Percentiles rank a stretch among this genome's conserved stretches.
Evolutionary conservation across 2,113 vertebrate genomes (phyloP).

Genomic region (Corvus moneduloides): DNA sequence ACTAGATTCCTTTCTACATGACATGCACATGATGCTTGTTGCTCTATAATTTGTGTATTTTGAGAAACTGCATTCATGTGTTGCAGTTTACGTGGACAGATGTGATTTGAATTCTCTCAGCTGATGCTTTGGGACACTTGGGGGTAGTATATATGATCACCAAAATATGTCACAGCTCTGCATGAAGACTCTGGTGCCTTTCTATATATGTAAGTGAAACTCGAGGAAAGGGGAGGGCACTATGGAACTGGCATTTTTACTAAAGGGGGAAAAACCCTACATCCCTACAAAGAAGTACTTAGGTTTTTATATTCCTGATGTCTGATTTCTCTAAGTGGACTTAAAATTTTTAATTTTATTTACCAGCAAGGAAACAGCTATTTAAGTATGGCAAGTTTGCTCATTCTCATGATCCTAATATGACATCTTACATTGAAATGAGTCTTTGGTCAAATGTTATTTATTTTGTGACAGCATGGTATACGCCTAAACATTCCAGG

Average conservation of each 20-base stretch:
- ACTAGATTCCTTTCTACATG: not conserved
- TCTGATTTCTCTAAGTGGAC: not conserved
- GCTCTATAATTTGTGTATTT: not conserved
- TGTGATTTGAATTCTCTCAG: not conserved
- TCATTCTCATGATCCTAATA: not conserved
- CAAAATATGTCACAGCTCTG: not conserved
- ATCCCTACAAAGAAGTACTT: not conserved
- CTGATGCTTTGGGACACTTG: not conserved
- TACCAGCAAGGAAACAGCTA: not conserved
- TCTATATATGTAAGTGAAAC: not conserved
- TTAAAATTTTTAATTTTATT: not conserved
- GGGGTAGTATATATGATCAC: not conserved
- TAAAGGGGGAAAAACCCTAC: not conserved
- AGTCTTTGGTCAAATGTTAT: not conserved
- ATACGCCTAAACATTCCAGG: not conserved
- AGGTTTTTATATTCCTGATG: not conserved
- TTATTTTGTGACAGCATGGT: not conserved
- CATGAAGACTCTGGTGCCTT: not conserved
- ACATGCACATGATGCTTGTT: not conserved
- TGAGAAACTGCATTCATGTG: not conserved
- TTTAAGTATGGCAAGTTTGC: not conserved
- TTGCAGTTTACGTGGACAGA: not conserved
- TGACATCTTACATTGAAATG: not conserved
- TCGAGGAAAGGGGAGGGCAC: not conserved
- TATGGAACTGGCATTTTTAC: not conserved